These are phyloP conservation scores for Amaurobius ferox DNA, from an alignment of 2,888 invertebrate species.

Conservation along the genomic window DNA sequence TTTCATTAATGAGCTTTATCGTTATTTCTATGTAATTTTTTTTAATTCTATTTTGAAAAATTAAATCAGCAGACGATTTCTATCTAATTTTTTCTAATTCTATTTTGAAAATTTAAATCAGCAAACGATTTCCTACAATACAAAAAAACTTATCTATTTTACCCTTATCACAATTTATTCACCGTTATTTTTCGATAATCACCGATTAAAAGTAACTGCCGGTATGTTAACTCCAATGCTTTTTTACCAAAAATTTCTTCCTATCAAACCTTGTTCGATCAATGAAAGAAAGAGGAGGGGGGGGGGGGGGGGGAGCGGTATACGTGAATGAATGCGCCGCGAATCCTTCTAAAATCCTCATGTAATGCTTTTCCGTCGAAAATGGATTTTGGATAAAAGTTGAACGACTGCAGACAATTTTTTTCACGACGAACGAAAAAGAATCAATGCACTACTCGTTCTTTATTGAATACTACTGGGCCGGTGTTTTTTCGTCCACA, in stretches of 20 bases:
- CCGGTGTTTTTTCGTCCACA: not conserved
- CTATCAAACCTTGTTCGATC: slow-evolving; percentile 10
- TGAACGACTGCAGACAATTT: slow-evolving; percentile 7
- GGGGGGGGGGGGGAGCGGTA: not conserved
- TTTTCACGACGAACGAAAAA: not conserved
- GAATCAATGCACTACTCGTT: not conserved
- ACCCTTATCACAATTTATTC: too few relatives aligned
- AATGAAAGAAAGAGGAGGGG: not conserved
- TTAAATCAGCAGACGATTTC: too few relatives aligned
- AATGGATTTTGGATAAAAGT: slow-evolving; percentile 60
- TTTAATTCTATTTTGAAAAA: too few relatives aligned
- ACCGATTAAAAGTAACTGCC: too few relatives aligned
- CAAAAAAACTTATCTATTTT: too few relatives aligned
- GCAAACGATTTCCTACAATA: too few relatives aligned
- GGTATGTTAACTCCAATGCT: not conserved
- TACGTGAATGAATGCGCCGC: slow-evolving; percentile 21
- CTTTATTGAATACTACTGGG: not conserved
- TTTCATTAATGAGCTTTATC: too few relatives aligned
- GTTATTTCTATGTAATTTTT: too few relatives aligned
- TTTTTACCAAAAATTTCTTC: not conserved
- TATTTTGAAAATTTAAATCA: too few relatives aligned
- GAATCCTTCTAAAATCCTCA: slow-evolving; percentile 43
- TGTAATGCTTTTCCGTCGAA: slow-evolving; percentile 43
- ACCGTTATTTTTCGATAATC: too few relatives aligned
- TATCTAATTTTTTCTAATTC: too few relatives aligned